phyloP scores from a whole-genome alignment of 1,140 invertebrate genomes.

The Zaprionus tsacasi region DNA sequence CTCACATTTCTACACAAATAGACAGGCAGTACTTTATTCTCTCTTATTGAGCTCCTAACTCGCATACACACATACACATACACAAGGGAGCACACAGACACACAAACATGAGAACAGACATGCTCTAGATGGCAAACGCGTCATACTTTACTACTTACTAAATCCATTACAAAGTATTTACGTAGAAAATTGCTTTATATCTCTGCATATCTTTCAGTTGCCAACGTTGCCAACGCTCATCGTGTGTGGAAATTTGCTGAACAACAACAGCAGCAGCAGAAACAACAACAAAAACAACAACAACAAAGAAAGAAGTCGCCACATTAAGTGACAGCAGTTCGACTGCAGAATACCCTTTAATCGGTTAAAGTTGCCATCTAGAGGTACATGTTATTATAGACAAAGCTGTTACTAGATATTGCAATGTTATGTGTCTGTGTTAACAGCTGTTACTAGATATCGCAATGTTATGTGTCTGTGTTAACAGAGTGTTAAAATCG shows the following conservation, averaged over 20 bases:
- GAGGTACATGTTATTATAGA: too few species aligned
- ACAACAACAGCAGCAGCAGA: constrained; percentile 38
- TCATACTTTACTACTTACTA: constrained; percentile 83
- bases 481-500: too few species aligned
- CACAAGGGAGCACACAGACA: neutral
- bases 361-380: neutral
- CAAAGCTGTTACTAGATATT: too few species aligned
- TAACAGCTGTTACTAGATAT: too few species aligned
- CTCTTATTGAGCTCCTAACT: constrained; percentile 35
- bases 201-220: constrained; percentile 76
- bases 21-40: constrained; percentile 45
- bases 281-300: constrained; percentile 25
- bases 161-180: constrained; percentile 83
- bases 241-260: constrained; percentile 43
- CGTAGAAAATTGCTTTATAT: constrained; percentile 83
- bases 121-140: constrained; percentile 80
- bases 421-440: too few species aligned
- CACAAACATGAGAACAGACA: constrained; percentile 54
- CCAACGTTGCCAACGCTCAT: constrained; percentile 55
- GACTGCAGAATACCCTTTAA: constrained; percentile 3
- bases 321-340: neutral
- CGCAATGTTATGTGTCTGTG: too few species aligned
- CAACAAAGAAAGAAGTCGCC: neutral
- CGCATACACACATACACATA: constrained; percentile 31
- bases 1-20: constrained; percentile 17